A percentile compares a stretch with the other conserved stretches of the same genome.
phyloP scores from a whole-genome alignment of 2,113 vertebrate species.

The Camelus dromedarius region DNA sequence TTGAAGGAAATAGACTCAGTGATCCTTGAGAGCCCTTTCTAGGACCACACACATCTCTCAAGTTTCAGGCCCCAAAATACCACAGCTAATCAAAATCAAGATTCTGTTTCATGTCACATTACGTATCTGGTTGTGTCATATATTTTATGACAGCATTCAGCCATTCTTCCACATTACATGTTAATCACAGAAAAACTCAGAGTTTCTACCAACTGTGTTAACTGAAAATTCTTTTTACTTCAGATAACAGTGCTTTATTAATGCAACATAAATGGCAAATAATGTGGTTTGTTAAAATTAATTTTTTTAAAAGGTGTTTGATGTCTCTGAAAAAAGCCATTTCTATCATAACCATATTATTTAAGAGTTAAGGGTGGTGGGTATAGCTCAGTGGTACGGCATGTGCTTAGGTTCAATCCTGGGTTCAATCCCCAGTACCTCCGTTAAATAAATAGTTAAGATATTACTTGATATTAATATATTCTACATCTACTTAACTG shows the following conservation, averaged over 20 bases:
- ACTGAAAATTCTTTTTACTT: conserved; percentile 15
- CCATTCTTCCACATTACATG: neutral
- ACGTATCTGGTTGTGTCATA: neutral
- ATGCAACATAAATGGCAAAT: neutral
- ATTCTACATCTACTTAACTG: neutral
- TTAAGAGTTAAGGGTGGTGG: neutral
- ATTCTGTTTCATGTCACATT: neutral
- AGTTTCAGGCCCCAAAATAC: neutral
- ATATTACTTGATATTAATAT: neutral
- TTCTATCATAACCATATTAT: neutral
- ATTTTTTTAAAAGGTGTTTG: neutral
- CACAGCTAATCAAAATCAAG: neutral
- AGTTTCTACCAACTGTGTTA: neutral
- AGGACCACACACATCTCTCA: neutral
- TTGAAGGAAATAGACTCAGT: neutral
- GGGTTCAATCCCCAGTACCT: no score
- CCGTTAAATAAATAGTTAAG: neutral
- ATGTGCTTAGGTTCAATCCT: no score
- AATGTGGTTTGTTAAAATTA: neutral
- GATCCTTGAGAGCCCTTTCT: neutral
- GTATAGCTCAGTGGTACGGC: no score
- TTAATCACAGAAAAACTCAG: neutral
- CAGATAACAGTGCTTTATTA: neutral
- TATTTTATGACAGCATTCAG: neutral
- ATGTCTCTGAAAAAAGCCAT: neutral